Evolutionary conservation across 2,888 invertebrate genomes (phyloP).

Genomic region (Drosophila mimetica): DNA sequence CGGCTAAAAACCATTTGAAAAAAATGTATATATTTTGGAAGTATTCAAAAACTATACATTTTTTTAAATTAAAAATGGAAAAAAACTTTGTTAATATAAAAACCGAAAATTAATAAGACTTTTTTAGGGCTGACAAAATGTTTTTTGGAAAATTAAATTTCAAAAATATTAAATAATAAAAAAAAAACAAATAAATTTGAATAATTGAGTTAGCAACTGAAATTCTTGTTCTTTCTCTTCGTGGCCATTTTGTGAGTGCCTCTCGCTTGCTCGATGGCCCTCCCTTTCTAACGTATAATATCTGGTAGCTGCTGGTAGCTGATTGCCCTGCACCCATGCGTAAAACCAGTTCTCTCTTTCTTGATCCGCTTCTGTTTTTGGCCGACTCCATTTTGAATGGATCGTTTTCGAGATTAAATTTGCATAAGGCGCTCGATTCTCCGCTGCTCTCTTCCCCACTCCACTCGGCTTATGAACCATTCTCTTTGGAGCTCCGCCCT

Average conservation of each 20-base stretch:
- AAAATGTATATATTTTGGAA: too few species aligned
- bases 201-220: not conserved
- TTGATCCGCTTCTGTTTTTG: slow-evolving; percentile 60
- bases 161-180: not conserved
- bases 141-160: not conserved
- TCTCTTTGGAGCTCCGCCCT: slow-evolving; percentile 28
- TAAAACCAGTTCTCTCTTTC: slow-evolving; percentile 68
- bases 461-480: not conserved
- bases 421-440: slow-evolving; percentile 56
- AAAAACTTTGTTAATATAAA: too few species aligned
- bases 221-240: slow-evolving; percentile 25
- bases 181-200: too few species aligned
- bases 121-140: not conserved
- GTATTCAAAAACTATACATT: too few species aligned
- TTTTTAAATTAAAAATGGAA: too few species aligned
- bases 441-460: slow-evolving; percentile 31
- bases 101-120: not conserved
- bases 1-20: too few species aligned
- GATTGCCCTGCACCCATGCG: slow-evolving; percentile 70
- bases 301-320: slow-evolving; percentile 7
- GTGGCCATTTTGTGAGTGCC: slow-evolving; percentile 70
- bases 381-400: slow-evolving; percentile 71
- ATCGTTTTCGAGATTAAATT: slow-evolving; percentile 60
- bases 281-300: slow-evolving; percentile 52
- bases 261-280: slow-evolving; percentile 16